Evolutionary conservation across 2,113 vertebrate genomes (phyloP).

Genomic region (Cyanoderma ruficeps): DNA sequence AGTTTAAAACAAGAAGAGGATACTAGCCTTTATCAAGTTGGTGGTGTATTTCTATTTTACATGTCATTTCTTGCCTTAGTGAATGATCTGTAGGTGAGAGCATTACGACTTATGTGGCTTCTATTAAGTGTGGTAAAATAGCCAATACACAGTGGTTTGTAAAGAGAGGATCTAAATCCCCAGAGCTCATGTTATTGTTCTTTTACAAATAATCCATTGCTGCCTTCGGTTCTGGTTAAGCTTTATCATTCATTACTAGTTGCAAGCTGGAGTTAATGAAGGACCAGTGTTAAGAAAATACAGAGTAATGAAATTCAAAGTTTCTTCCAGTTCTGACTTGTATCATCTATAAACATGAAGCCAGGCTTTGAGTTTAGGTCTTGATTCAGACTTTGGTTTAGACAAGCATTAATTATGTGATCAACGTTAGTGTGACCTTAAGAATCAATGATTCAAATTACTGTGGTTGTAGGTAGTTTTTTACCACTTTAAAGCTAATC

Average conservation of each 20-base stretch:
- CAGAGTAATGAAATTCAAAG: neutral
- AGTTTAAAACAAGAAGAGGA: neutral
- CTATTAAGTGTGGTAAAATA: neutral
- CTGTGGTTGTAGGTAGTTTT: neutral
- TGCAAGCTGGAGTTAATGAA: neutral
- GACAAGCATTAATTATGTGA: neutral
- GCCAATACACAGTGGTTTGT: neutral
- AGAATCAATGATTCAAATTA: neutral
- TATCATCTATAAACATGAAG: neutral
- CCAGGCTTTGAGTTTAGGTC: neutral
- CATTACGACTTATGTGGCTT: neutral
- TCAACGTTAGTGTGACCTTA: neutral
- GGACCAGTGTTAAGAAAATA: neutral
- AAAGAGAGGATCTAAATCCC: neutral
- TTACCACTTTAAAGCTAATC: neutral
- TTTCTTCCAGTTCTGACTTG: neutral
- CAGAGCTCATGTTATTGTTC: fast-evolving
- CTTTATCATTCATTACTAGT: neutral
- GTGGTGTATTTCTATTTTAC: neutral
- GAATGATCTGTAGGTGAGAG: neutral
- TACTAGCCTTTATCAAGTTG: neutral
- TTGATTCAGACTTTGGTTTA: neutral
- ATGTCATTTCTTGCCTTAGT: neutral
- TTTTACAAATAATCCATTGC: neutral
- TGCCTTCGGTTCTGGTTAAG: neutral